phyloP scores from a whole-genome alignment of 2,888 invertebrate species.

The Lucinisca nassula region DNA sequence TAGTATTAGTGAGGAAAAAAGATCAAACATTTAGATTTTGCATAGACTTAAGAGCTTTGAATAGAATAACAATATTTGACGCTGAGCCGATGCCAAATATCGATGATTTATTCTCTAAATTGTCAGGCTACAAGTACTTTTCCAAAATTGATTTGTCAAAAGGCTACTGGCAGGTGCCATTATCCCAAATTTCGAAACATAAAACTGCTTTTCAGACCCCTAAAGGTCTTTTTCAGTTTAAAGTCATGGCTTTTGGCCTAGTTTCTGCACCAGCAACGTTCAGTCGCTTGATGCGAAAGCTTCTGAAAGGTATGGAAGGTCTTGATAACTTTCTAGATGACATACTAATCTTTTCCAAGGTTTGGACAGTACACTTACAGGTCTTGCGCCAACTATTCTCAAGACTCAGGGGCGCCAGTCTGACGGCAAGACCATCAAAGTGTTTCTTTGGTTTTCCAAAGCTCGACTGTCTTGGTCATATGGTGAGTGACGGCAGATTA shows the following conservation, averaged over 20 bases:
- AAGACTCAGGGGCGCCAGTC: slow-evolving; percentile 36
- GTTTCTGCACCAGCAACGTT: slow-evolving; percentile 51
- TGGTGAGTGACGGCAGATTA: slow-evolving; percentile 26
- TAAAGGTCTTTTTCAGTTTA: slow-evolving; percentile 12
- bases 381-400: slow-evolving; percentile 44
- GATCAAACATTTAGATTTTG: slow-evolving; percentile 65
- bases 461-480: slow-evolving; percentile 44
- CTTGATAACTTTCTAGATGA: slow-evolving; percentile 66
- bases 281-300: slow-evolving; percentile 54
- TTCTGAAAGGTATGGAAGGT: slow-evolving; percentile 29
- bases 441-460: slow-evolving; percentile 23
- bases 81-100: slow-evolving; percentile 70
- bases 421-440: slow-evolving; percentile 63
- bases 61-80: slow-evolving; percentile 68
- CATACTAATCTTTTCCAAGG: slow-evolving; percentile 43
- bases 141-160: slow-evolving; percentile 52
- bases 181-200: not conserved
- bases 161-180: slow-evolving; percentile 37
- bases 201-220: slow-evolving; percentile 24
- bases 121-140: slow-evolving; percentile 52
- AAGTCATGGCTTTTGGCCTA: slow-evolving; percentile 14
- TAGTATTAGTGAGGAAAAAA: slow-evolving; percentile 63
- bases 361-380: slow-evolving; percentile 54
- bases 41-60: slow-evolving; percentile 69
- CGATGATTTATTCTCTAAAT: slow-evolving; percentile 68